These are phyloP conservation scores for Clavelina lepadiformis DNA, from an alignment of 23 tunicate species.

Conservation along the genomic window DNA sequence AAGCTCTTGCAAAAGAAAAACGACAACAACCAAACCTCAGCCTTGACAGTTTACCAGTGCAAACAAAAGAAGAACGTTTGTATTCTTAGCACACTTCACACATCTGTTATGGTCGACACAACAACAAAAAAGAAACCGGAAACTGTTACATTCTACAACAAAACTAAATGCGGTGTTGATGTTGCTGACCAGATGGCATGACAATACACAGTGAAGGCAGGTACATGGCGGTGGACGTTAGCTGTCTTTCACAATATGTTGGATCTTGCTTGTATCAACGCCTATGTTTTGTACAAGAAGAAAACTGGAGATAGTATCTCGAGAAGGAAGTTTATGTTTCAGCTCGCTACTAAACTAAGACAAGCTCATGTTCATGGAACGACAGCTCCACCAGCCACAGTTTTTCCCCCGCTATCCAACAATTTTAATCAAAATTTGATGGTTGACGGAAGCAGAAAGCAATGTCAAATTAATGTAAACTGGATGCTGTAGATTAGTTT, in stretches of 20 bases:
- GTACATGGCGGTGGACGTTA: neutral
- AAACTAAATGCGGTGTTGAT: slow-evolving; percentile 1
- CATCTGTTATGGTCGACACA: slow-evolving; percentile 1
- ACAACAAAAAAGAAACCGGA: slow-evolving; percentile 4
- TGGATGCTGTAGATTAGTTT: slow-evolving; percentile 19
- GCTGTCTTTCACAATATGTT: slow-evolving; percentile 4
- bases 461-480: slow-evolving; percentile 14
- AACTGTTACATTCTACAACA: neutral
- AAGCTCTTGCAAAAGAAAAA: slow-evolving; percentile 11
- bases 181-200: slow-evolving; percentile 2
- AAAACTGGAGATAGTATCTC: neutral
- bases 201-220: neutral
- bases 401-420: slow-evolving; percentile 1
- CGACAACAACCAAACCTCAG: neutral
- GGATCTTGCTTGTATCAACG: slow-evolving; percentile 14
- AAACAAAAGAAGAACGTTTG: slow-evolving; percentile 1
- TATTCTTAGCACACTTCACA: slow-evolving; percentile 4
- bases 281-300: neutral
- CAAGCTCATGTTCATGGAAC: slow-evolving; percentile 9
- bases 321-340: slow-evolving; percentile 9
- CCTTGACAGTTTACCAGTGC: slow-evolving; percentile 1
- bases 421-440: slow-evolving; percentile 3
- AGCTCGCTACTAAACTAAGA: slow-evolving; percentile 1
- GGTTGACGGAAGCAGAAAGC: slow-evolving; percentile 19
- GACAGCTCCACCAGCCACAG: slow-evolving; percentile 2